Percentiles rank a stretch among this genome's conserved stretches.
phyloP scores from a whole-genome alignment of 1,140 invertebrate species.

The Matsumurasca onukii region DNA sequence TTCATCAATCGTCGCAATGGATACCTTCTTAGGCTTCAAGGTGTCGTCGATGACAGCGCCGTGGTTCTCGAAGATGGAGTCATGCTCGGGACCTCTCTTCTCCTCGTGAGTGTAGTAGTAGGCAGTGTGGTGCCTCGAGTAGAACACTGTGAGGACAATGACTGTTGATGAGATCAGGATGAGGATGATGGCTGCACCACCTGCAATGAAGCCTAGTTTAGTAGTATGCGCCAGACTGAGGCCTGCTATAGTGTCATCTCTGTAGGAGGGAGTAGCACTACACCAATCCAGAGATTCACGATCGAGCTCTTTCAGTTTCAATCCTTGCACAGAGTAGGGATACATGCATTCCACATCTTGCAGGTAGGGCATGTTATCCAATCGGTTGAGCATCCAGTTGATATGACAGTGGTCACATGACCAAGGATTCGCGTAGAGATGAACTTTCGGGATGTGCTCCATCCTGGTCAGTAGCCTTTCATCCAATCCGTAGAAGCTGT shows the following conservation, averaged over 20 bases:
- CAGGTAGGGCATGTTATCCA: constrained; percentile 54
- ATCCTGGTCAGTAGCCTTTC: constrained; percentile 55
- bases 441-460: constrained; percentile 52
- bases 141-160: constrained; percentile 54
- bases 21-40: constrained; percentile 43
- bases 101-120: constrained; percentile 68
- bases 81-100: constrained; percentile 32
- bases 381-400: constrained; percentile 53
- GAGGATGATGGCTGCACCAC: constrained; percentile 51
- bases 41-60: constrained; percentile 40
- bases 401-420: constrained; percentile 65
- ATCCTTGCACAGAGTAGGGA: constrained; percentile 53
- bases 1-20: constrained; percentile 50
- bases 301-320: constrained; percentile 51
- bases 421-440: constrained; percentile 65
- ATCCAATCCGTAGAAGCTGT: constrained; percentile 59
- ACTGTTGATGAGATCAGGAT: constrained; percentile 54
- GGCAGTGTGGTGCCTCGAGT: constrained; percentile 62
- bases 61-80: constrained; percentile 40
- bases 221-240: constrained; percentile 51
- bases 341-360: constrained; percentile 41
- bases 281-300: constrained; percentile 55
- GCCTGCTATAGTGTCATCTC: constrained; percentile 40
- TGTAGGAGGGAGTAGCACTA: constrained; percentile 43
- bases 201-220: constrained; percentile 59